phyloP scores from a whole-genome alignment of 2,113 vertebrate species.

The Pitta sordida region DNA sequence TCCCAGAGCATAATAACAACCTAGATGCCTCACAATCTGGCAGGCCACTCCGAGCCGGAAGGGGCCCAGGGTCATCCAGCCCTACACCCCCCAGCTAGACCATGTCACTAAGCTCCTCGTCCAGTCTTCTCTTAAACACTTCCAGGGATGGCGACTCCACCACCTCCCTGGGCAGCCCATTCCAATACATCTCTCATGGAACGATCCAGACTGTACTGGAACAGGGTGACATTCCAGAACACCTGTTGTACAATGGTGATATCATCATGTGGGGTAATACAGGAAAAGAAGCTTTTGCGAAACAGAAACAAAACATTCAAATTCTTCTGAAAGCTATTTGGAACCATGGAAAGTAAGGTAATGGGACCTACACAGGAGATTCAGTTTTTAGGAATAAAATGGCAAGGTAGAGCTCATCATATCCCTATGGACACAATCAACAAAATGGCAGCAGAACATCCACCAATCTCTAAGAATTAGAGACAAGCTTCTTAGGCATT shows the following conservation, averaged over 20 bases:
- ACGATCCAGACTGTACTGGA: not conserved
- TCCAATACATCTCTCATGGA: too few species aligned
- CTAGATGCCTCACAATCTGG: too few species aligned
- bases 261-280: not conserved
- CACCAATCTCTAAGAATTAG: not conserved
- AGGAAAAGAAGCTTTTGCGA: not conserved
- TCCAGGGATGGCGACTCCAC: too few species aligned
- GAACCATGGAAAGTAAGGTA: not conserved
- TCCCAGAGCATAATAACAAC: too few species aligned
- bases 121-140: too few species aligned
- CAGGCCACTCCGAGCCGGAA: too few species aligned
- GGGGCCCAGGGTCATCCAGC: too few species aligned
- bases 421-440: not conserved
- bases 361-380: not conserved
- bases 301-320: not conserved
- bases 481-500: not conserved
- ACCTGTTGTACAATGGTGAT: not conserved
- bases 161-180: too few species aligned
- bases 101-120: too few species aligned
- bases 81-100: too few species aligned
- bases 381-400: not conserved
- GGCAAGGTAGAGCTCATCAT: not conserved
- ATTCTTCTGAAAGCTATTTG: not conserved
- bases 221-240: not conserved
- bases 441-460: not conserved